phyloP scores from a whole-genome alignment of 2,888 invertebrate species.

The Ophion ellenae region DNA sequence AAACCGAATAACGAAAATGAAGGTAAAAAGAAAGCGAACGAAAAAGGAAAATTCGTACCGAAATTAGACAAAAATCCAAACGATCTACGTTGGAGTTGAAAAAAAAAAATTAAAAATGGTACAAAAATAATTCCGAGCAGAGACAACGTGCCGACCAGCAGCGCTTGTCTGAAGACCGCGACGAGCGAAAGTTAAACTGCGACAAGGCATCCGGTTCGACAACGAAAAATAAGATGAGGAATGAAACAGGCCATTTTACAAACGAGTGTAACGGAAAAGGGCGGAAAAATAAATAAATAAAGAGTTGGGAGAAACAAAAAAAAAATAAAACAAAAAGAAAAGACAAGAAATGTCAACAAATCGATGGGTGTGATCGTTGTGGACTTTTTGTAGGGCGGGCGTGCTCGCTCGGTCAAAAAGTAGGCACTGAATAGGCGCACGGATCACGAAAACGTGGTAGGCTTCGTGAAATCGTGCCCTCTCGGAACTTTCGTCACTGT shows the following conservation, averaged over 20 bases:
- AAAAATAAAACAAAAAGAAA: conserved; percentile 49
- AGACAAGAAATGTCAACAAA: conserved; percentile 57
- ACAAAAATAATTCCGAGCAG: conserved; percentile 18
- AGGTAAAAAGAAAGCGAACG: background rate
- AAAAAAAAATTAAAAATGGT: background rate
- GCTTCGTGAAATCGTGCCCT: conserved; percentile 33
- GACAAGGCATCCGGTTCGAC: conserved; percentile 45
- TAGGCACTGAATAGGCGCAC: conserved; percentile 37
- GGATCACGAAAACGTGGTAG: conserved; percentile 47
- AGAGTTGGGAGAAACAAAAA: conserved; percentile 44
- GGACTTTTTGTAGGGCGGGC: conserved; percentile 56
- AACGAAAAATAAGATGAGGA: conserved; percentile 74
- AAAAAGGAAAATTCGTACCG: conserved; percentile 10
- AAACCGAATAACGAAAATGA: background rate
- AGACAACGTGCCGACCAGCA: conserved; percentile 64
- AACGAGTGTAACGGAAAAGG: conserved; percentile 64
- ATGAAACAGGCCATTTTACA: conserved; percentile 78
- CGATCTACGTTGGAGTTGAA: conserved; percentile 8
- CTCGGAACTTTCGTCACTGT: background rate
- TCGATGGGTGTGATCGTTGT: conserved; percentile 39
- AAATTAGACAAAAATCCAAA: conserved; percentile 10
- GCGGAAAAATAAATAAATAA: conserved; percentile 62
- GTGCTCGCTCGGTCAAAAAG: conserved; percentile 55
- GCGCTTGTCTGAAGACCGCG: conserved; percentile 29
- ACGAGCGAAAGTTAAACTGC: conserved; percentile 4